Conservation (phyloP, 2,888 invertebrate genomes). For the Argyresthia albistria region DNA sequence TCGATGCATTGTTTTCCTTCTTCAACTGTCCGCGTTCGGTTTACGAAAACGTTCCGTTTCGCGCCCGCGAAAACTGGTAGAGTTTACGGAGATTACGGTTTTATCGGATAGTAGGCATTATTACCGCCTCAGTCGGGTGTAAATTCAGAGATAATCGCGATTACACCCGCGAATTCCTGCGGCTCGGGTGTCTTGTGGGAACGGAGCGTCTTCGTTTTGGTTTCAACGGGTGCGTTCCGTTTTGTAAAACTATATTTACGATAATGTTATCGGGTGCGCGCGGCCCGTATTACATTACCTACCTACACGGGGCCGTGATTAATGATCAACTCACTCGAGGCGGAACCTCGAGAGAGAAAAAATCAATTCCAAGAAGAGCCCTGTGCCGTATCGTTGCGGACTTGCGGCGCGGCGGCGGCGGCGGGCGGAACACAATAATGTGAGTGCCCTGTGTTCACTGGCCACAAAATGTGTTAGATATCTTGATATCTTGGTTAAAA, state of each 20-base stretch:
- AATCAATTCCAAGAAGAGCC: constrained; percentile 31
- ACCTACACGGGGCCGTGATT: constrained; percentile 35
- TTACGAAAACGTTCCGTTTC: constrained; percentile 23
- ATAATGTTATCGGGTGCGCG: constrained; percentile 50
- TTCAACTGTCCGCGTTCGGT: constrained; percentile 36
- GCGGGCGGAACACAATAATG: too few relatives aligned
- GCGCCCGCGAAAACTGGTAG: constrained; percentile 10
- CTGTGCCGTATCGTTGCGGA: too few relatives aligned
- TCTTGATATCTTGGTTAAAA: too few relatives aligned
- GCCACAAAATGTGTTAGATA: too few relatives aligned
- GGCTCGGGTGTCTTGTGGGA: constrained; percentile 51
- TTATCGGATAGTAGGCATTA: constrained; percentile 27
- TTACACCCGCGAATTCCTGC: constrained; percentile 45
- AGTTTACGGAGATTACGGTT: constrained; percentile 32
- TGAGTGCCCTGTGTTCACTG: too few relatives aligned
- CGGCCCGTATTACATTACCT: constrained; percentile 50
- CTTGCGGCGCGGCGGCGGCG: too few relatives aligned
- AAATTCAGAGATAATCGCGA: constrained; percentile 60
- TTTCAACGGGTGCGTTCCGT: constrained; percentile 41
- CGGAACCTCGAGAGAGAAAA: constrained; percentile 33
- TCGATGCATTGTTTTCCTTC: constrained; percentile 66
- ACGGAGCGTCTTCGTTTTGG: constrained; percentile 27
- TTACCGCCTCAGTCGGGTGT: constrained; percentile 23
- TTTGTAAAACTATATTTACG: constrained; percentile 66
- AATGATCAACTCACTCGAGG: constrained; percentile 41